phyloP scores from a whole-genome alignment of 1,140 invertebrate genomes.

The Musca domestica region DNA sequence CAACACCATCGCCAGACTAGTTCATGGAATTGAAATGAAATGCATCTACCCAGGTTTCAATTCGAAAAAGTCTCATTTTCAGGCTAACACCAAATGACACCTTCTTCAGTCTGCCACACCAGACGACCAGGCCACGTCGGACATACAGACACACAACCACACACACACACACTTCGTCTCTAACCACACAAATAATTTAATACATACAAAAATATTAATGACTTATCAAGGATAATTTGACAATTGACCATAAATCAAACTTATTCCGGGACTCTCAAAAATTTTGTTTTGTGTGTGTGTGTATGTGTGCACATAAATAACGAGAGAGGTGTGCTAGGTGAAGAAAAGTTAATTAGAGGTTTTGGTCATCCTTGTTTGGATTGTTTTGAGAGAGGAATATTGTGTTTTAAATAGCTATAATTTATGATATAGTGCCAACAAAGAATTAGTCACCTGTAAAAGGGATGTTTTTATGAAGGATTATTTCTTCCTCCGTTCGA shows the following conservation, averaged over 20 bases:
- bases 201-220: constrained; percentile 25
- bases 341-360: too few relatives aligned
- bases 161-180: background rate
- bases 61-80: constrained; percentile 13
- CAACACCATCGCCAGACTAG: too few relatives aligned
- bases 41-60: background rate
- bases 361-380: too few relatives aligned
- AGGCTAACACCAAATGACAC: constrained; percentile 13
- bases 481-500: too few relatives aligned
- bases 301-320: too few relatives aligned
- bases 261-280: constrained; percentile 2
- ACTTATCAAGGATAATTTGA: constrained; percentile 30
- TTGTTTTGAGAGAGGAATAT: too few relatives aligned
- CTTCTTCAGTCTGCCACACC: constrained; percentile 3
- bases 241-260: constrained; percentile 26
- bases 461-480: too few relatives aligned
- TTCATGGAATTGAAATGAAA: constrained; percentile 8
- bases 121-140: background rate
- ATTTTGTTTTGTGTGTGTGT: too few relatives aligned
- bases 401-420: too few relatives aligned
- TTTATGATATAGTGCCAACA: too few relatives aligned
- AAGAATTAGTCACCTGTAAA: too few relatives aligned
- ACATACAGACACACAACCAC: constrained; percentile 13
- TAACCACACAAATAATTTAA: constrained; percentile 21
- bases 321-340: too few relatives aligned